Evolutionary conservation across 1,140 invertebrate genomes (phyloP), one percentile per base, ranked within the genome.

Genomic region (Wasmannia auropunctata): DNA sequence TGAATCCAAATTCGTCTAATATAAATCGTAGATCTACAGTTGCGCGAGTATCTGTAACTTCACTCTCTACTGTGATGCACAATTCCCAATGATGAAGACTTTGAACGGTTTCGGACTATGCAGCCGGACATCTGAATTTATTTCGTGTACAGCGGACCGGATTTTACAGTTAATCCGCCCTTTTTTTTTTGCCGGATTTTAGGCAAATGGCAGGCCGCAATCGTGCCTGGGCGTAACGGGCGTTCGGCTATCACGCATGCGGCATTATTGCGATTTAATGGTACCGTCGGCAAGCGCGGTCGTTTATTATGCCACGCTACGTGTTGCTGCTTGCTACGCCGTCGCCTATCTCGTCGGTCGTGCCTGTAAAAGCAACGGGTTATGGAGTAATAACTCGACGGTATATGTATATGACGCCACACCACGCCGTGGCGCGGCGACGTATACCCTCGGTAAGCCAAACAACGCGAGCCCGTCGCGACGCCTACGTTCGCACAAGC

Each of bases 341-440:
- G 60, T 85, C 60, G 67, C 62, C 83, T 87, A 88, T 90, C 79
- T 88, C 83, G 77, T 56, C 43, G 76, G 76, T 63, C 28, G 76
- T 28, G 62, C 65, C 70, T 77, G 63, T 87, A 90, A 90, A 90
- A 89, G 86, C 86, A 86, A 86, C 65, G 89, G 76, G 77, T 90
- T 90, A 89, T 89, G 74, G 87, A 89, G 87, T 89, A 90, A 89
- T 89, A 90, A 90, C 83, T 86, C 63, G 31, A 11, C 58, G 49
- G n/a, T 80, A 63, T 65, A 65, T 69, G n/a, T 80, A 63, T 65
- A 65, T 69, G 40, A 80, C 19, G 40, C 56, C 62, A 31, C 46
- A 19, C 6, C 34, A n/a, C n/a, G 14, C 28, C 37, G 54, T 37
- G n/a, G n/a, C n/a, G 63, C 49, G 28, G 11, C 49, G 49, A 49